Evolutionary conservation across 2,113 vertebrate genomes (phyloP).

Genomic region (Callaeas wilsoni): DNA sequence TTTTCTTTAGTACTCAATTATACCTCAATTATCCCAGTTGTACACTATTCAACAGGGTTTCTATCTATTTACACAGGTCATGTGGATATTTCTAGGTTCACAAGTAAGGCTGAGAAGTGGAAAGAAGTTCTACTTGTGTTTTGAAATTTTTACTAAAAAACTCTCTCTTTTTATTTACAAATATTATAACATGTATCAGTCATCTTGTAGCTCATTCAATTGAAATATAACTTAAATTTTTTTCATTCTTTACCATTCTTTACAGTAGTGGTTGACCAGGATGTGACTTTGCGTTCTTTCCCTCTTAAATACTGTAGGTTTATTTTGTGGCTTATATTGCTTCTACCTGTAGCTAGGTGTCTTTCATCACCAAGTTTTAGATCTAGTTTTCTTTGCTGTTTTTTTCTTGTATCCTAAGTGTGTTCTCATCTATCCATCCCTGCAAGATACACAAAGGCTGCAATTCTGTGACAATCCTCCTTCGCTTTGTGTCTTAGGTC

Average conservation of each 20-base stretch:
- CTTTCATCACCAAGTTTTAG: neutral
- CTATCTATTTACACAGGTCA: neutral
- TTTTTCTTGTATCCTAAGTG: neutral
- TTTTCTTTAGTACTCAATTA: neutral
- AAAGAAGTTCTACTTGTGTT: neutral
- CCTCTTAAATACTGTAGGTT: neutral
- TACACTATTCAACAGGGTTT: neutral
- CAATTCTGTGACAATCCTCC: neutral
- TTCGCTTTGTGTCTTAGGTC: neutral
- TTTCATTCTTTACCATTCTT: neutral
- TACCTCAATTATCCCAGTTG: neutral
- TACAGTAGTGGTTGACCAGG: neutral
- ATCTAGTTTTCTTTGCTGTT: neutral
- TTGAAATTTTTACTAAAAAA: neutral
- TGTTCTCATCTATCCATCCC: neutral
- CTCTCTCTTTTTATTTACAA: neutral
- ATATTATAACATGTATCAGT: neutral
- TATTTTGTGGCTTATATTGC: neutral
- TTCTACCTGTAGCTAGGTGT: neutral
- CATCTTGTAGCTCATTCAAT: neutral
- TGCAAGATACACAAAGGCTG: neutral
- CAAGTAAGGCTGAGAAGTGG: neutral
- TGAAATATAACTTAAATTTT: neutral
- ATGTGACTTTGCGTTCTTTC: neutral
- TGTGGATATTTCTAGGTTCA: neutral